A percentile compares a stretch with the other conserved stretches of the same genome.
Conservation (phyloP, 2,113 vertebrate genomes). For the Cyanistes caeruleus region DNA sequence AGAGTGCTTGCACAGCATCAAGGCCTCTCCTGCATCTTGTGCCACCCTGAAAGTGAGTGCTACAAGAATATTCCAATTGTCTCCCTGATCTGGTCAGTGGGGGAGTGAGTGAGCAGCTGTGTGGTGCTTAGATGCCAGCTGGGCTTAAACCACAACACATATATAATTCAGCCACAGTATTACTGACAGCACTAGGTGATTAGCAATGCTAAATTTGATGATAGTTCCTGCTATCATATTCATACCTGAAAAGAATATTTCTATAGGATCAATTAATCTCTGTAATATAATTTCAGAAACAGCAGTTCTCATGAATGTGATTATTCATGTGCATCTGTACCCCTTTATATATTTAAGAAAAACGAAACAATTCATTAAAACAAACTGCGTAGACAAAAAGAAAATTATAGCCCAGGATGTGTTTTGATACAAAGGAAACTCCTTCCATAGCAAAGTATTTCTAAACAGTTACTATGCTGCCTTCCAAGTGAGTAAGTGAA, state of each 20-base stretch:
- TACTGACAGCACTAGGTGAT: background rate
- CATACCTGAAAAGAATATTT: background rate
- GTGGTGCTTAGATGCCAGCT: background rate
- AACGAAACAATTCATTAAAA: background rate
- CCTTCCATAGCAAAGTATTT: background rate
- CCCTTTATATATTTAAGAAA: background rate
- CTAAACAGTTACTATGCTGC: background rate
- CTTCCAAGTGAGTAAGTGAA: background rate
- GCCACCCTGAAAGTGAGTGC: background rate
- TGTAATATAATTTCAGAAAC: background rate
- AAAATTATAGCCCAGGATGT: background rate
- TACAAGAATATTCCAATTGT: background rate
- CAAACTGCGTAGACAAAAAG: background rate
- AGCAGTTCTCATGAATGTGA: background rate
- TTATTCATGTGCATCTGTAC: background rate
- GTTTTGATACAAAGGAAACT: background rate
- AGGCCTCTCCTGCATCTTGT: background rate
- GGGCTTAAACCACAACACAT: background rate
- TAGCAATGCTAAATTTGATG: background rate
- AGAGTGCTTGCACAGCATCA: background rate
- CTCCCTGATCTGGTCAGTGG: rapidly evolving
- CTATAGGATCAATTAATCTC: background rate
- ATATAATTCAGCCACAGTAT: background rate
- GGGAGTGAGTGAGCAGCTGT: background rate
- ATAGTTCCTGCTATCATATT: background rate